Conservation (phyloP, 2,888 invertebrate genomes). For the Celastrina argiolus region DNA sequence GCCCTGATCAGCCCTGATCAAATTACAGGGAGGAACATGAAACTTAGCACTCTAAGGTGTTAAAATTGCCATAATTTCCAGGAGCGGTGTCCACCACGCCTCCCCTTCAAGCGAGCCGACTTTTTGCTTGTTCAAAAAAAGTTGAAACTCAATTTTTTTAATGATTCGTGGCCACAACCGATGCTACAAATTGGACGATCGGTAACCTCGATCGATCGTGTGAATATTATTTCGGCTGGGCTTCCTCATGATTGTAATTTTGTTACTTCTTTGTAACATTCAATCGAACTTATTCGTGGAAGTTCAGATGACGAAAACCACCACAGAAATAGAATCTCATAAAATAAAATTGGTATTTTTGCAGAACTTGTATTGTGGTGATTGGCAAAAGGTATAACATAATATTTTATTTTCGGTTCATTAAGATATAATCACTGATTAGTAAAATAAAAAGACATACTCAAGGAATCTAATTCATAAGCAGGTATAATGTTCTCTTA, state of each 20-base stretch:
- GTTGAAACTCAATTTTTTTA: conserved; percentile 66
- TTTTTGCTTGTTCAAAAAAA: conserved; percentile 63
- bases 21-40: conserved; percentile 66
- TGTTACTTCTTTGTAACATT: conserved; percentile 4
- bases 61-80: conserved; percentile 76
- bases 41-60: conserved; percentile 76
- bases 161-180: conserved; percentile 71
- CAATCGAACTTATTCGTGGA: background rate
- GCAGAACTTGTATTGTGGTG: background rate
- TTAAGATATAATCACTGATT: too few species aligned
- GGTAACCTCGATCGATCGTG: conserved; percentile 62
- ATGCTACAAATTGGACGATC: conserved; percentile 71
- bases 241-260: conserved; percentile 35
- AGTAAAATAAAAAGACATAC: too few species aligned
- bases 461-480: too few species aligned
- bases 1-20: conserved; percentile 48
- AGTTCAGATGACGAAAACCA: background rate
- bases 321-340: background rate
- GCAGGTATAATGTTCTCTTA: too few species aligned
- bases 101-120: conserved; percentile 63
- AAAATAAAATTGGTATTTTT: background rate
- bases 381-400: too few species aligned
- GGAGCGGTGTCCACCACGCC: conserved; percentile 61
- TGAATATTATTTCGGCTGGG: conserved; percentile 59
- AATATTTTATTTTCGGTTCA: too few species aligned